Base-by-base conservation (phyloP, 2,113 vertebrate genomes). In the Ceuthmochares aereus region DNA sequence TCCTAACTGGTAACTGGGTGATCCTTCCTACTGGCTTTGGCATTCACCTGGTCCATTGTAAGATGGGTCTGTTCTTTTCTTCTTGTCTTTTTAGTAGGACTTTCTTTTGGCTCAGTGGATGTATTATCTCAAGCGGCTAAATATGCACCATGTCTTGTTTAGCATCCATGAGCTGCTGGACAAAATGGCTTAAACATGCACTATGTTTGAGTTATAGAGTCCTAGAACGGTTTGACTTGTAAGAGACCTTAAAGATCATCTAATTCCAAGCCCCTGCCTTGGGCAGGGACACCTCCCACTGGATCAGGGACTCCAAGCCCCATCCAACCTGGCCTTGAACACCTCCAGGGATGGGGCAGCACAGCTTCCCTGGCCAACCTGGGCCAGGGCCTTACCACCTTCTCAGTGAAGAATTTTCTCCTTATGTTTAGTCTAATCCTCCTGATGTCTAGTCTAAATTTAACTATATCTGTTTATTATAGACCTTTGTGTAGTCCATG, bases 1-100 rank as follows among this genome's bases (percentile, higher is more conserved):
- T 25, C 47, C 42, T 60, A 4, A 0, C 6, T 55, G 32, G 9
- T 37, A 21, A 20, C 29, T 0, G 2, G 6, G 10, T 63, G 10
- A 14, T 85, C 4, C 30, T 52, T 73, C 37, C 22, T 22, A 5
- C 12, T 19, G 17, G 9, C 54, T 69, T n/a, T 19, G 42, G 14
- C 14, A 4, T 12, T 58, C 40, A 12, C 15, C 37, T 18, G 40
- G 43, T n/a, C 42, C 22, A 7, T 8, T 36, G 10, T 9, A 32
- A 73, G 26, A 7, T 21, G 42, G 14, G 27, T 51, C 10, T 16
- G 15, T 32, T 43, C 29, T 3, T 37, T n/a, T 12, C 6, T 20
- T 15, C 3, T 1, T 25, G 6, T 12, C 15, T 42, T 34, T 54
- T 5, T 4, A 60, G 21, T 10, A 17, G 36, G 15, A 2, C 15